phyloP scores from a whole-genome alignment of 2,797 vertebrate species.

The Paguma larvata region DNA sequence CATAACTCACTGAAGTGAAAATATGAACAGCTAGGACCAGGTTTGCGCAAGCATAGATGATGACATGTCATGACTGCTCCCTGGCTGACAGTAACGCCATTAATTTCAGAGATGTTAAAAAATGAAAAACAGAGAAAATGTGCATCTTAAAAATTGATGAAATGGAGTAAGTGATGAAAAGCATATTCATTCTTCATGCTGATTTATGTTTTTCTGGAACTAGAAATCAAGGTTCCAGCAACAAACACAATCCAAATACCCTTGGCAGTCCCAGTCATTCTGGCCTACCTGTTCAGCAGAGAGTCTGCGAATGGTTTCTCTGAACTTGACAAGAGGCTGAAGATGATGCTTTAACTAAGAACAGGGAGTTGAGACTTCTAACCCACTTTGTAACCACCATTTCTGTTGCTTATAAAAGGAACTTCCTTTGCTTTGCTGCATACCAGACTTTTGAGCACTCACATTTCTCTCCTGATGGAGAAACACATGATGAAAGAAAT shows the following conservation, averaged over 20 bases:
- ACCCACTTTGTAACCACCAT: background rate
- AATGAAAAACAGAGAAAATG: background rate
- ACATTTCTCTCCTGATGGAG: background rate
- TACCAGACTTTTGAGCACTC: background rate
- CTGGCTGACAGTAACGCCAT: background rate
- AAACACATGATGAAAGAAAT: background rate
- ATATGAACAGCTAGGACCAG: slow-evolving; percentile 25
- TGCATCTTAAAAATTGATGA: background rate
- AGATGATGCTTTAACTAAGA: background rate
- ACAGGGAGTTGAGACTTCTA: background rate
- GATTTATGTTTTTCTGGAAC: background rate
- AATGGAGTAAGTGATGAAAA: background rate
- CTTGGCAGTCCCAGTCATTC: background rate
- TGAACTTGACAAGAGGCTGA: background rate
- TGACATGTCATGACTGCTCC: background rate
- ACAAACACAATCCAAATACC: background rate
- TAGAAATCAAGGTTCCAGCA: background rate
- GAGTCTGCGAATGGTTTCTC: background rate
- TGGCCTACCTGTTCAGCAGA: background rate
- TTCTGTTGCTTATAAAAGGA: background rate
- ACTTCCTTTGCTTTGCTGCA: background rate
- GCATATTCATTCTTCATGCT: background rate
- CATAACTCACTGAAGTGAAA: background rate
- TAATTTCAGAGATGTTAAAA: slow-evolving; percentile 42
- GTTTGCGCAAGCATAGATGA: background rate